Base-by-base conservation (phyloP, 2,797 vertebrate genomes). In the Fistularia commersonii region DNA sequence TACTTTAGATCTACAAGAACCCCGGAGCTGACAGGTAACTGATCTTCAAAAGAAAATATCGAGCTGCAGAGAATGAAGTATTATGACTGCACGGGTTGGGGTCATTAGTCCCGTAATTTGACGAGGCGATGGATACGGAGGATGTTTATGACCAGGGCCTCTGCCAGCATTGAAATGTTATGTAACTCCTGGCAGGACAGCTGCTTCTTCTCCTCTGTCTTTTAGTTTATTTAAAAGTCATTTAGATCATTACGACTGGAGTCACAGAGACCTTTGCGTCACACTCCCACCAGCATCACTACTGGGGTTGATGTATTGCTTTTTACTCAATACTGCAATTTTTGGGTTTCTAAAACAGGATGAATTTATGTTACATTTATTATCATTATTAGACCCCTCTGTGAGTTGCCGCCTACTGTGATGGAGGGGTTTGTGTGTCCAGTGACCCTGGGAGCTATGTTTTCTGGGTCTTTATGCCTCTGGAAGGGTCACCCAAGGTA, bases 71-170 rank as follows among this genome's bases (percentile, higher is more conserved):
- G 64, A 61, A 52, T 36, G 45, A 68, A 44, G 41, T 32, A 72
- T 71, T 63, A 61, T 58, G 46, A 6, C 54, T 41, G 61, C 36
- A 34, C 31, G 57, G 64, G 57, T 51, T 36, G 11, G 60, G 64
- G 63, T 57, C 66, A 63, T 77, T 74, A 75, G 57, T 64, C 49
- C 38, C 66, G 71, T 68, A 80, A 80, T 79, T 53, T 66, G 66
- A 76, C 70, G 54, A 36, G 49, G 59, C 70, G 72, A 82, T 64
- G 68, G 74, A 80, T 80, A 54, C 45, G 59, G 33, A 69, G 61
- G 33, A 11, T 14, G 53, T 62, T 71, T 58, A 63, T 64, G 58
- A 71, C 61, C 6, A 14, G 51, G 8, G 47, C 54, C 5, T n/a
- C 57, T 55, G 59, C 3, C 10, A 51, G 63, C 48, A 41, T 60